Evolutionary conservation across 2,113 vertebrate genomes (phyloP).

Genomic region (Carassius auratus): DNA sequence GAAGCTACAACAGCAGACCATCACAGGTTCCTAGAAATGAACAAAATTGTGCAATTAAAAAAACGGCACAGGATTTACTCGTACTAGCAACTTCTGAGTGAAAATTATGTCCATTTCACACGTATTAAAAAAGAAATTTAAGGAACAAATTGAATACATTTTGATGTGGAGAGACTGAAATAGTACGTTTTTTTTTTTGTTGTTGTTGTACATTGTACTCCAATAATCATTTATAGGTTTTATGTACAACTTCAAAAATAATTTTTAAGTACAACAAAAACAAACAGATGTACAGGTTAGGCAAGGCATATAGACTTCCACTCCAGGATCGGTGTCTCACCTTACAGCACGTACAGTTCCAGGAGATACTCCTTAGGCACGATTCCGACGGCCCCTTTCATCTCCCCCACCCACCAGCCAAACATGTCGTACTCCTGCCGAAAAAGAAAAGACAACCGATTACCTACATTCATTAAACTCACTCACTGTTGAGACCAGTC

Average conservation of each 20-base stretch:
- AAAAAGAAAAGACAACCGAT: conserved; percentile 47
- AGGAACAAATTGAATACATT: background rate
- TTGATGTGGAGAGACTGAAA: background rate
- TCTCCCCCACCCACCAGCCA: conserved; percentile 99
- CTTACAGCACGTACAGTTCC: conserved; percentile 91
- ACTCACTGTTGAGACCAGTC: conserved; percentile 4
- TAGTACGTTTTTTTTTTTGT: too few species aligned
- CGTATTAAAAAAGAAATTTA: background rate
- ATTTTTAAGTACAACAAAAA: too few species aligned
- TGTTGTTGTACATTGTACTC: background rate
- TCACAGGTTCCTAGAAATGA: background rate
- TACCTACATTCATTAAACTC: conserved; percentile 15
- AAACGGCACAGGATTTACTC: too few species aligned
- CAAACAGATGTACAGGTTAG: too few species aligned
- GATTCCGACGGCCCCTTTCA: conserved; percentile 89
- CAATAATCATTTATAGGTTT: too few species aligned
- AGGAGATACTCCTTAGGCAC: conserved; percentile 95
- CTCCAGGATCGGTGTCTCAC: conserved; percentile 72
- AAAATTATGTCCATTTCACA: background rate
- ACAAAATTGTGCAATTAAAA: background rate
- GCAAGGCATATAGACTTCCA: background rate
- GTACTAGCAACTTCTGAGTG: background rate
- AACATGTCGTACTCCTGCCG: conserved; percentile 91
- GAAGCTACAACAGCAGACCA: background rate
- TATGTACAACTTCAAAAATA: too few species aligned